Base-by-base conservation (phyloP, 2,113 vertebrate genomes). In the Sylvia atricapilla region DNA sequence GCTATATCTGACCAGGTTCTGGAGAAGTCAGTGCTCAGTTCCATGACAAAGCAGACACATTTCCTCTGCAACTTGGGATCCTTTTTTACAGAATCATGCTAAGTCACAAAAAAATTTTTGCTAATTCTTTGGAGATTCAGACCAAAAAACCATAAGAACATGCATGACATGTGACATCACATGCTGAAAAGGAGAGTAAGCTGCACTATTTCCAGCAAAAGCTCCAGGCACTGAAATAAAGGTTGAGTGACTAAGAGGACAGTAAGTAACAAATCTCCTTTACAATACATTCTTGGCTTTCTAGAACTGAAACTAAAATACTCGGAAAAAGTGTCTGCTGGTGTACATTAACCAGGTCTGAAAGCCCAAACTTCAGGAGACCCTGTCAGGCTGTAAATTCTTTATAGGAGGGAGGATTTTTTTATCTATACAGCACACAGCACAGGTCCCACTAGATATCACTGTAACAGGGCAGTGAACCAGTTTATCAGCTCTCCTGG, bases 401-500 rank as follows among this genome's bases (percentile, higher is more conserved):
- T 83, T 96, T 59, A 74, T 18, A 49, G 52, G 37, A 88, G 10
- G 50, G 33, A 92, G 27, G 64, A 86, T 47, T 49, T 77, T 25
- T 82, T 73, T 33, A 93, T 90, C 85, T 91, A 13, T 52, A 88
- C 5, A 70, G 68, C 80, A 88, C 68, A 90, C n/a, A 60, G 76
- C 72, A 81, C 23, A 86, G 63, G 47, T 78, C 64, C 60, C 68
- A 70, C 19, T 47, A 50, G 68, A 37, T 75, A 90, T 55, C 58
- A 33, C 47, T 31, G 46, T 30, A 77, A 67, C 8, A 80, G 70
- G 56, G 76, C 60, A 84, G 23, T 68, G 60, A 95, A 92, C 59
- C 76, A 89, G 80, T 84, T 94, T 86, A 95, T 63, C 90, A 89
- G 64, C 60, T 70, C 67, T 41, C 55, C 47, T 63, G 88, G 47